A percentile compares a stretch with the other conserved stretches of the same genome.
Evolutionary conservation across 2,113 vertebrate species (phyloP).

Genomic region (Isurus oxyrinchus): DNA sequence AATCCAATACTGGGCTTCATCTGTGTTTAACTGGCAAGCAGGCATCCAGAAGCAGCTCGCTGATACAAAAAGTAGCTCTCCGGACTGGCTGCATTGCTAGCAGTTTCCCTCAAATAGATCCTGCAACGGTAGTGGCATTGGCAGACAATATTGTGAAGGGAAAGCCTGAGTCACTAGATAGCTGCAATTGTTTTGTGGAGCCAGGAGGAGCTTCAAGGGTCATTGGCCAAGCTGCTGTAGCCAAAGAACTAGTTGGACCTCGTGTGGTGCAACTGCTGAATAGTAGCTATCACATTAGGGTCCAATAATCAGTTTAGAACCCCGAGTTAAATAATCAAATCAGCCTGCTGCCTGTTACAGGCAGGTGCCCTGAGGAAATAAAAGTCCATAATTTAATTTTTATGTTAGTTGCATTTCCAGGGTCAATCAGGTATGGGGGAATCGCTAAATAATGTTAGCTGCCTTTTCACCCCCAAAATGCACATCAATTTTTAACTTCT

Average conservation of each 20-base stretch:
- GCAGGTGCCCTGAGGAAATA: not conserved
- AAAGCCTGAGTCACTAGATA: not conserved
- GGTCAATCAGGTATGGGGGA: not conserved
- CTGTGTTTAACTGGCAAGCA: not conserved
- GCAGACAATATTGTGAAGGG: not conserved
- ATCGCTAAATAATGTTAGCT: not conserved
- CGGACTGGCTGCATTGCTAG: not conserved
- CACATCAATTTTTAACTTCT: not conserved
- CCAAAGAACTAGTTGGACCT: not conserved
- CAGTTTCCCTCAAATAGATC: not conserved
- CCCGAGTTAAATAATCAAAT: not conserved
- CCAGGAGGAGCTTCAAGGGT: not conserved
- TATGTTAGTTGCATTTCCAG: not conserved
- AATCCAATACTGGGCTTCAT: not conserved
- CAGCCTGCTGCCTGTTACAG: not conserved
- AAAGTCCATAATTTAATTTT: not conserved
- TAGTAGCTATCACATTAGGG: not conserved
- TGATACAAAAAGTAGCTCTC: not conserved
- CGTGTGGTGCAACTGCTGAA: not conserved
- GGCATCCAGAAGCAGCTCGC: not conserved
- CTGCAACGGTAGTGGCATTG: not conserved
- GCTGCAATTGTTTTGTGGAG: not conserved
- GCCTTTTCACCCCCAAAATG: not conserved
- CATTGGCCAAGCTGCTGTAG: not conserved
- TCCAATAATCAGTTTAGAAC: not conserved